These are phyloP conservation scores for Harpalus rufipes DNA, from an alignment of 2,888 invertebrate genomes.

Conservation along the genomic window DNA sequence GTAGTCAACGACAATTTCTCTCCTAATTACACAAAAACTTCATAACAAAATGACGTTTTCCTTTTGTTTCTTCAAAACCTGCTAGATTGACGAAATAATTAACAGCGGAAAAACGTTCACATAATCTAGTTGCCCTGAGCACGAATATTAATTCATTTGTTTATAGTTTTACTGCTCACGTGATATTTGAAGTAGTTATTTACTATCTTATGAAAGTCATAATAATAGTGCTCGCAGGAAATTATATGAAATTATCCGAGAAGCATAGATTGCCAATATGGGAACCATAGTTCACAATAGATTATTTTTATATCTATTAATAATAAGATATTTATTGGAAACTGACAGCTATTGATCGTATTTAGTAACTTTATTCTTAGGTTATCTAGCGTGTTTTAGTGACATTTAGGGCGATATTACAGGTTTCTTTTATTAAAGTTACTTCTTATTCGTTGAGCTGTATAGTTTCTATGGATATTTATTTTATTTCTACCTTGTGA, in stretches of 20 bases:
- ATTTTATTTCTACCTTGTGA: too few species aligned
- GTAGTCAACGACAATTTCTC: slow-evolving; percentile 1
- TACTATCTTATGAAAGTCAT: slow-evolving; percentile 19
- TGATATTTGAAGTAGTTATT: slow-evolving; percentile 41
- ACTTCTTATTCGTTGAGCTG: too few species aligned
- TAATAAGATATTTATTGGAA: too few species aligned
- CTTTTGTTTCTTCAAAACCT: slow-evolving; percentile 10
- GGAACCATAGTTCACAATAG: background rate
- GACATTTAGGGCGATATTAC: too few species aligned
- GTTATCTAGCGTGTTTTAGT: too few species aligned
- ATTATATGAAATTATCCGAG: slow-evolving; percentile 21
- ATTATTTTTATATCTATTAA: background rate
- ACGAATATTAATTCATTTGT: slow-evolving; percentile 32
- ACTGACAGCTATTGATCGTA: too few species aligned
- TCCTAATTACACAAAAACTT: slow-evolving; percentile 13
- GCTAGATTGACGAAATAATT: slow-evolving; percentile 29
- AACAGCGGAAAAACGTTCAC: slow-evolving; percentile 26
- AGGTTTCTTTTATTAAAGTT: too few species aligned
- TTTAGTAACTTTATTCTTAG: too few species aligned
- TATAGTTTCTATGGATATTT: too few species aligned
- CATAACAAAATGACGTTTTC: slow-evolving; percentile 10
- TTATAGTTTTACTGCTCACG: slow-evolving; percentile 33
- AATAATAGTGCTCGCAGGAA: slow-evolving; percentile 24
- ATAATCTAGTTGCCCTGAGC: slow-evolving; percentile 25
- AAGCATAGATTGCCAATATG: background rate